Conservation (phyloP, 2,797 vertebrate genomes). For the Streptopelia turtur region DNA sequence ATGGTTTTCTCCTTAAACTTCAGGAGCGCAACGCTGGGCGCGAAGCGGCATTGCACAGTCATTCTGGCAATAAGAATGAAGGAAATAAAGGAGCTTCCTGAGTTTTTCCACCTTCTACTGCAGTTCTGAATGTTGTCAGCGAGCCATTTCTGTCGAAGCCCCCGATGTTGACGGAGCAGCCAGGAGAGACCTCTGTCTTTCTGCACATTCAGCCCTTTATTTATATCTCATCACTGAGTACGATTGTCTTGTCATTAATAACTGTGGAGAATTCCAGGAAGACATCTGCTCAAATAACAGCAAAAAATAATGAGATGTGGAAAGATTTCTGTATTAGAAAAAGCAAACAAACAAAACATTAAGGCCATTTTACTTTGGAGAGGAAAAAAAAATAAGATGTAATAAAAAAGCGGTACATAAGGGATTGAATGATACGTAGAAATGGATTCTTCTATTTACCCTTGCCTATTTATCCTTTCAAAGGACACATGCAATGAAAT, state of each 20-base stretch:
- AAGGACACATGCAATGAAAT: slow-evolving; percentile 4
- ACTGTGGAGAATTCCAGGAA: slow-evolving; percentile 38
- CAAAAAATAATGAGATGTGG: not conserved
- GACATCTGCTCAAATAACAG: slow-evolving; percentile 20
- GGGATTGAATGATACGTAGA: not conserved
- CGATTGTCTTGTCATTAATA: not conserved
- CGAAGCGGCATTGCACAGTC: not conserved
- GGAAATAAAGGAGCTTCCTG: not conserved
- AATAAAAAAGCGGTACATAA: not conserved
- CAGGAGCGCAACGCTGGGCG: not conserved
- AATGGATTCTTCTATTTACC: slow-evolving; percentile 8
- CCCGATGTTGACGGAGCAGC: not conserved
- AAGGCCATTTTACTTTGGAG: slow-evolving; percentile 13
- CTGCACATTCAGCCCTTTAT: not conserved
- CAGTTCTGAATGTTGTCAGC: not conserved
- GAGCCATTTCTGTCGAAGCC: not conserved
- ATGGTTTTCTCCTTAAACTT: not conserved
- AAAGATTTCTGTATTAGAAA: slow-evolving; percentile 19
- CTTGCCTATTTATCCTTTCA: slow-evolving; percentile 21
- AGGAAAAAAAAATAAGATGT: slow-evolving; percentile 41
- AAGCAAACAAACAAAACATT: slow-evolving; percentile 39
- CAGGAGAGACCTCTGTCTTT: not conserved
- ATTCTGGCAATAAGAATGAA: not conserved
- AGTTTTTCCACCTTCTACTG: not conserved
- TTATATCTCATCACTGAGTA: not conserved